Evolutionary conservation across 2,797 vertebrate genomes (phyloP).

Genomic region (Parotocinclus haroldoi): DNA sequence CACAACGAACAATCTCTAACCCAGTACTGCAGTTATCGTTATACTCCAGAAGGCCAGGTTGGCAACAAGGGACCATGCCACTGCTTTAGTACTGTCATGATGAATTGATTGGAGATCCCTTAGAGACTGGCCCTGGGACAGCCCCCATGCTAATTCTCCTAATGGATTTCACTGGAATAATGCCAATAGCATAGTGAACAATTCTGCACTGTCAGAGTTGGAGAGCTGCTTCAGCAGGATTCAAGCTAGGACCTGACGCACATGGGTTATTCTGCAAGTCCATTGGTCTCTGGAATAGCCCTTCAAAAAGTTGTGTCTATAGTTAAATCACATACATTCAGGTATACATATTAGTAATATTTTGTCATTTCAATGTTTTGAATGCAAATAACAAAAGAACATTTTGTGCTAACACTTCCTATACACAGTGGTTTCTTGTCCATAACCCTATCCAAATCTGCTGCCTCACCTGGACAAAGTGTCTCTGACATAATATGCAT

Average conservation of each 20-base stretch:
- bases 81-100: slow-evolving; percentile 4
- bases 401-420: no score
- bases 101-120: slow-evolving; percentile 38
- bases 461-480: no score
- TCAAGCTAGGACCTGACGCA: not conserved
- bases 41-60: slow-evolving; percentile 45
- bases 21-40: slow-evolving; percentile 59
- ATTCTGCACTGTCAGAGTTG: slow-evolving; percentile 19
- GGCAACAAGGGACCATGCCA: slow-evolving; percentile 27
- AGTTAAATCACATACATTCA: no score
- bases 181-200: slow-evolving; percentile 44
- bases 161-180: slow-evolving; percentile 43
- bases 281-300: no score
- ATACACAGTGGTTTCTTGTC: no score
- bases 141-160: slow-evolving; percentile 37
- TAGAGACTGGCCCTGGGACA: slow-evolving; percentile 37
- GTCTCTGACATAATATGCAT: no score
- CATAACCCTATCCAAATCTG: no score
- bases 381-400: no score
- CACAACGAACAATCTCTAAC: slow-evolving; percentile 49
- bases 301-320: no score
- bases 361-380: no score
- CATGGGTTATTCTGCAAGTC: no score
- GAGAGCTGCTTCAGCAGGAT: slow-evolving; percentile 21
- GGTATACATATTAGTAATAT: no score